These are phyloP conservation scores for Cremastinae sp. DNA, from an alignment of 2,888 invertebrate genomes.

Conservation along the genomic window DNA sequence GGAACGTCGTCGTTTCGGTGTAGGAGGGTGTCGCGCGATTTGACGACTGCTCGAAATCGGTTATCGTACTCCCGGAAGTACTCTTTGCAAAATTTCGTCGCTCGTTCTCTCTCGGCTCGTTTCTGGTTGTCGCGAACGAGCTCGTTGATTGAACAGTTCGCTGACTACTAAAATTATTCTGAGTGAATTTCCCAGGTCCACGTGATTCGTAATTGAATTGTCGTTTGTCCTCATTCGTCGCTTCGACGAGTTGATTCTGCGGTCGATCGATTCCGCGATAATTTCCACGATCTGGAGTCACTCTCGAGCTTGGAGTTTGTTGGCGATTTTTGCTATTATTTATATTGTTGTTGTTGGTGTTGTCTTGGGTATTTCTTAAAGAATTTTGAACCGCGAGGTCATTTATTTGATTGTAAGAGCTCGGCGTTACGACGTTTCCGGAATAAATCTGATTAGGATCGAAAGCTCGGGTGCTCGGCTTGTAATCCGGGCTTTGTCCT, in stretches of 20 bases:
- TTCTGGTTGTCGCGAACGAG: conserved; percentile 47
- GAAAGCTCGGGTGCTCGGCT: conserved; percentile 62
- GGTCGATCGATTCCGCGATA: conserved; percentile 65
- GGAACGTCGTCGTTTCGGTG: conserved; percentile 76
- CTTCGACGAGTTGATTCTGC: conserved; percentile 67
- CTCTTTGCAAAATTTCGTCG: conserved; percentile 51
- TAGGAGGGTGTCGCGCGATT: conserved; percentile 72
- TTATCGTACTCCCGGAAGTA: conserved; percentile 13
- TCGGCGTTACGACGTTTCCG: conserved; percentile 29
- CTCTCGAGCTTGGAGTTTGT: conserved; percentile 54
- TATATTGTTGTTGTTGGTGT: conserved; percentile 50
- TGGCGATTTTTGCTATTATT: conserved; percentile 59
- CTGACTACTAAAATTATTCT: conserved; percentile 46
- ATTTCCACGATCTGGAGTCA: conserved; percentile 60
- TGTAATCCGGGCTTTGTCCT: conserved; percentile 62
- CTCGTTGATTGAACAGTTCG: conserved; percentile 6
- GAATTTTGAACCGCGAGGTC: conserved; percentile 57
- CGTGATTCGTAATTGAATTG: conserved; percentile 65
- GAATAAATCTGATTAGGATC: conserved; percentile 66
- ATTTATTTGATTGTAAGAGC: conserved; percentile 62
- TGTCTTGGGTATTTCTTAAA: conserved; percentile 54
- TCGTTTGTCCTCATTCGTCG: conserved; percentile 65
- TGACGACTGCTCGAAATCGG: conserved; percentile 44
- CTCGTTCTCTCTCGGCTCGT: conserved; percentile 41
- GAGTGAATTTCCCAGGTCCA: conserved; percentile 58